Evolutionary conservation across 2,797 vertebrate species (phyloP), one percentile per base, ranked within the genome.

Genomic region (Clarias laeviceps): DNA sequence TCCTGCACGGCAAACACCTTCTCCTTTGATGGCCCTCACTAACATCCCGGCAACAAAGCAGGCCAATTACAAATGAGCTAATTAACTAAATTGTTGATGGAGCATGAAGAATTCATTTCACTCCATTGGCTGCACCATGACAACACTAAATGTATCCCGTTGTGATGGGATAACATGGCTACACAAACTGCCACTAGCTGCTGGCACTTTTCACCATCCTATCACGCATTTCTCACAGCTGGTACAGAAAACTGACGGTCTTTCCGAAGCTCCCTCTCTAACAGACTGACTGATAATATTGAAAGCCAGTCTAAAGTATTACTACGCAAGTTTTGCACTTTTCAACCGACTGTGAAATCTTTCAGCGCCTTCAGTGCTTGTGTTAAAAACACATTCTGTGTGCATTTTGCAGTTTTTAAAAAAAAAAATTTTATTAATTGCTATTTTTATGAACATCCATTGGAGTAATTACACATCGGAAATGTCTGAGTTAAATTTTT

Each of bases 71-170:
- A 99, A 99, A 98, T 97, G 96, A 99, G 97, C 97, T 99, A 99
- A 99, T 99, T 99, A 99, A 98, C 97, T 97, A 98, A 99, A 98
- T 98, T 99, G 98, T 97, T 98, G 98, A 98, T 97, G 97, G 97
- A 98, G 97, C 98, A 99, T 98, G 97, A 98, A 98, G 96, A 97
- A 97, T 97, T 97, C 97, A 98, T 97, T 89, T 97, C 96, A 97
- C 96, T 97, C 96, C 94, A 96, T 96, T 96, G 97, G 96, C 96
- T 95, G 97, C 96, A 95, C 98, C 97, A 97, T 98, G 97, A 99
- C 98, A 98, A 99, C 97, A 95, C 94, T 95, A 96, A 97, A 96
- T 95, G 91, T 92, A 94, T 91, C 93, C 94, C 93, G 92, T 97
- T 94, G 94, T 95, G 95, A 95, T 95, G 94, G 96, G 96, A 96